These are phyloP conservation scores for Pangasianodon gigas DNA, from an alignment of 2,113 vertebrate genomes.

Conservation along the genomic window DNA sequence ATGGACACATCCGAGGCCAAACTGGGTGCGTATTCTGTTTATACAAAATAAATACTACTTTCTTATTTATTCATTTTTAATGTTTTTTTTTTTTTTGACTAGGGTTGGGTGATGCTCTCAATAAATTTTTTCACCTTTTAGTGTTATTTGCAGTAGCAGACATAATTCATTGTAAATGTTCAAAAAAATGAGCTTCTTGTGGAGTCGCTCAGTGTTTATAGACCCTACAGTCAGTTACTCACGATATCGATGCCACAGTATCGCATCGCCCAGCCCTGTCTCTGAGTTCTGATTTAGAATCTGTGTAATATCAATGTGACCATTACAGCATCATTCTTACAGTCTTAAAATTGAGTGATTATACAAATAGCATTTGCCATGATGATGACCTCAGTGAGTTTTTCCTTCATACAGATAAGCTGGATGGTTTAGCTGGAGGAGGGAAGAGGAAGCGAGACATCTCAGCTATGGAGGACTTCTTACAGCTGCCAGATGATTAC, in stretches of 20 bases:
- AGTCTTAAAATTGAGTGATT: not conserved
- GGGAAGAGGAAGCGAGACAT: constrained; percentile 91
- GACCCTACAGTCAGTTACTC: not conserved
- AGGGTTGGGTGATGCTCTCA: not conserved
- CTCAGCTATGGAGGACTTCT: constrained; percentile 91
- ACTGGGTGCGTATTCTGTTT: constrained; percentile 86
- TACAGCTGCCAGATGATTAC: constrained; percentile 97
- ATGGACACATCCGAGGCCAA: constrained; percentile 99
- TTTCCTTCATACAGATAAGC: constrained; percentile 85
- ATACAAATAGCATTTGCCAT: not conserved
- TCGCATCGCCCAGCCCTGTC: not conserved
- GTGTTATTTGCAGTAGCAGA: not conserved
- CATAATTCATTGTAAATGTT: not conserved
- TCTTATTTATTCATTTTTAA: not conserved
- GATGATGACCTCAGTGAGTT: constrained; percentile 58
- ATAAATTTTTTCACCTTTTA: not conserved
- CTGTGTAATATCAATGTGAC: not conserved
- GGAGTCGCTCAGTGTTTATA: not conserved
- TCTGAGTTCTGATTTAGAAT: not conserved
- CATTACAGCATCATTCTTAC: not conserved
- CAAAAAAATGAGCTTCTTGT: not conserved
- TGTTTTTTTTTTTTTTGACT: not conserved
- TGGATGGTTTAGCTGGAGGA: constrained; percentile 90
- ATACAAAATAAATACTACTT: not conserved
- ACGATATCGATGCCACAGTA: not conserved